Evolutionary conservation across 2,113 vertebrate species (phyloP).

Genomic region (Gulo gulo): DNA sequence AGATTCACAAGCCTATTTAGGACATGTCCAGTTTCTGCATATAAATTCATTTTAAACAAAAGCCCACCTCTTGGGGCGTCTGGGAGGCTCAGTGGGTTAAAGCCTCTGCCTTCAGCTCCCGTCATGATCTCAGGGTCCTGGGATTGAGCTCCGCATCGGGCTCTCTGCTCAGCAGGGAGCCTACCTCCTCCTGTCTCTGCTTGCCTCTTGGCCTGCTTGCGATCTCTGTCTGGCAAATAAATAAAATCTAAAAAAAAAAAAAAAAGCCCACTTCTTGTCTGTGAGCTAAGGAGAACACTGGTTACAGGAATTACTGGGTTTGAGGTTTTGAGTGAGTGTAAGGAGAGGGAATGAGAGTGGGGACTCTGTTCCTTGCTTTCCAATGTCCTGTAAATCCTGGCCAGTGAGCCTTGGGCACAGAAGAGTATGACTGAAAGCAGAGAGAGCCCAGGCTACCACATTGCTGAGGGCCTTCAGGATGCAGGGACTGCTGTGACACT

Average conservation of each 20-base stretch:
- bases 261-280: neutral
- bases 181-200: no score
- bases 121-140: no score
- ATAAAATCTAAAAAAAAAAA: no score
- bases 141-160: no score
- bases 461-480: neutral
- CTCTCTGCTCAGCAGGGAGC: no score
- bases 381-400: neutral
- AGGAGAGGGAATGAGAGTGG: neutral
- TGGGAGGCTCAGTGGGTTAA: no score
- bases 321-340: neutral
- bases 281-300: neutral
- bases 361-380: neutral
- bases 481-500: fast-evolving
- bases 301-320: neutral
- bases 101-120: no score
- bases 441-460: fast-evolving
- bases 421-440: neutral
- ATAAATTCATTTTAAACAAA: neutral
- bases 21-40: neutral
- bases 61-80: neutral
- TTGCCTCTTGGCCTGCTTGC: no score
- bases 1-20: neutral
- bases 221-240: no score
- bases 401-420: neutral